phyloP scores from a whole-genome alignment of 2,797 vertebrate species.

The Sebastes cheni region DNA sequence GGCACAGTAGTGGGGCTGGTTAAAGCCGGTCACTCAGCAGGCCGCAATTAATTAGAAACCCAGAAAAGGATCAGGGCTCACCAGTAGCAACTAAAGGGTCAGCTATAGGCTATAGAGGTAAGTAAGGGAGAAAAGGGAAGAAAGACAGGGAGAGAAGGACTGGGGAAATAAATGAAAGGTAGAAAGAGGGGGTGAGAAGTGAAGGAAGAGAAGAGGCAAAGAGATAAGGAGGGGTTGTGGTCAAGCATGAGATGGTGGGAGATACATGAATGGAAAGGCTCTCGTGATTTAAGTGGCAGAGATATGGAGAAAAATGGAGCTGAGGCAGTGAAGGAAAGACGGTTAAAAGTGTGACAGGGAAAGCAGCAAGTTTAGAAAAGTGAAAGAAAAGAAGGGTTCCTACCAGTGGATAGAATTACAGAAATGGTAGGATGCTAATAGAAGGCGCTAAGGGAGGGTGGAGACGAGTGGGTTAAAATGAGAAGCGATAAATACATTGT shows the following conservation, averaged over 20 bases:
- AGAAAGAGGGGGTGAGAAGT: neutral
- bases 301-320: neutral
- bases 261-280: neutral
- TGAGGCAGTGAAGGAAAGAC: neutral
- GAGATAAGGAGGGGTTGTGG: neutral
- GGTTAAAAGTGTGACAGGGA: neutral
- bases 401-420: neutral
- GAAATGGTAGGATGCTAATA: neutral
- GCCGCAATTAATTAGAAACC: constrained; percentile 49
- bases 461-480: neutral
- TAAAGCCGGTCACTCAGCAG: constrained; percentile 44
- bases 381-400: neutral
- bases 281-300: neutral
- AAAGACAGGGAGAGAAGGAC: neutral
- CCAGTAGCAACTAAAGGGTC: constrained; percentile 2
- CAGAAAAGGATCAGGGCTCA: constrained; percentile 28
- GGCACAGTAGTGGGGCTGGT: constrained; percentile 1
- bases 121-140: neutral
- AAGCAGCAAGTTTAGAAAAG: neutral
- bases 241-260: neutral
- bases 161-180: neutral
- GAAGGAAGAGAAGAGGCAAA: neutral
- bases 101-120: neutral
- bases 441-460: neutral
- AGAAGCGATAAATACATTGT: neutral